Evolutionary conservation across 2,113 vertebrate species (phyloP).

Genomic region (Chloroceryle aenea): DNA sequence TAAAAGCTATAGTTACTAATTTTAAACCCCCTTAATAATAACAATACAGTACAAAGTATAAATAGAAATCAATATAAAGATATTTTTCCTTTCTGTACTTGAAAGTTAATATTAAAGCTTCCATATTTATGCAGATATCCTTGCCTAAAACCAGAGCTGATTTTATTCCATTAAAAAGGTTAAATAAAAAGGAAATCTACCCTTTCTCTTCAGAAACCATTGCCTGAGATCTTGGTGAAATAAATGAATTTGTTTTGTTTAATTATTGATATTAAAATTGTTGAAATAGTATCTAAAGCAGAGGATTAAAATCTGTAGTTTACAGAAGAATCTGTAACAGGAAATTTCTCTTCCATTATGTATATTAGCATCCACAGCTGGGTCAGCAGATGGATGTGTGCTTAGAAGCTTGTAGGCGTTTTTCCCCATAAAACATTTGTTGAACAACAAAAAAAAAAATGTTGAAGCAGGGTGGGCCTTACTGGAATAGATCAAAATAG

Average conservation of each 20-base stretch:
- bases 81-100: neutral
- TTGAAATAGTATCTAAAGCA: constrained; percentile 7
- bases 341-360: constrained; percentile 54
- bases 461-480: constrained; percentile 41
- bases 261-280: constrained; percentile 42
- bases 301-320: constrained; percentile 38
- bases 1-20: neutral
- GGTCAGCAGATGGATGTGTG: constrained; percentile 71
- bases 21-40: neutral
- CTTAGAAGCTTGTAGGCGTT: constrained; percentile 51
- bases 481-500: constrained; percentile 51
- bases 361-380: constrained; percentile 56
- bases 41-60: neutral
- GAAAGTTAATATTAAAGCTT: neutral
- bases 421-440: constrained; percentile 49
- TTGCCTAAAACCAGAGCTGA: neutral
- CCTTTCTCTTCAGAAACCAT: neutral
- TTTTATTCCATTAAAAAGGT: neutral
- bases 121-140: constrained; percentile 45
- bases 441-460: constrained; percentile 21
- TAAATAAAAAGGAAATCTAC: neutral
- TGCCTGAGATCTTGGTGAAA: neutral
- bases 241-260: constrained; percentile 30
- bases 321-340: constrained; percentile 5
- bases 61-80: neutral